Conservation (phyloP, 2,888 invertebrate species). For the Dione vanillae region DNA sequence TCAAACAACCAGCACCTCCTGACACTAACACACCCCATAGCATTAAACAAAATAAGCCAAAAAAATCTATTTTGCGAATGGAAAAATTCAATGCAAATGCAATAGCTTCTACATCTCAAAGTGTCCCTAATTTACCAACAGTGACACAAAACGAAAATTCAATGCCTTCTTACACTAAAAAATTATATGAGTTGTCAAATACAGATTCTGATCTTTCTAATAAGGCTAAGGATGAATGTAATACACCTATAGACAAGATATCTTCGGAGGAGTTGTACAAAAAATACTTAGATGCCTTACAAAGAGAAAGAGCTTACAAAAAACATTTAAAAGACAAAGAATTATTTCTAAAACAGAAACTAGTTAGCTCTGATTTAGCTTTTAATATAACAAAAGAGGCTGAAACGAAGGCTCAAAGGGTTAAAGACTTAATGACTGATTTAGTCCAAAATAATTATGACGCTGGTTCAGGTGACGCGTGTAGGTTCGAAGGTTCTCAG, state of each 20-base stretch:
- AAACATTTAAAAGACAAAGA: constrained; percentile 73
- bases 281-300: constrained; percentile 72
- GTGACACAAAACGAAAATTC: constrained; percentile 59
- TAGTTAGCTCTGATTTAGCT: constrained; percentile 64
- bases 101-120: constrained; percentile 75
- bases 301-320: constrained; percentile 71
- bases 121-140: constrained; percentile 71
- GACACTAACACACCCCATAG: constrained; percentile 64
- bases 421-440: constrained; percentile 74
- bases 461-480: constrained; percentile 79
- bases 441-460: constrained; percentile 76
- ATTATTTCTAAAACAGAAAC: constrained; percentile 72
- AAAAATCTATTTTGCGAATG: constrained; percentile 72
- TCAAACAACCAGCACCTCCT: constrained; percentile 73
- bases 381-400: constrained; percentile 55
- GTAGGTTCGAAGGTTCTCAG: constrained; percentile 68
- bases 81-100: constrained; percentile 70
- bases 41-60: constrained; percentile 58
- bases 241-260: constrained; percentile 61
- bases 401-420: constrained; percentile 58
- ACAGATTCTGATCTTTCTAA: constrained; percentile 72
- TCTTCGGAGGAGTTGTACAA: constrained; percentile 75
- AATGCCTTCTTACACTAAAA: constrained; percentile 54
- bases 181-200: constrained; percentile 51
- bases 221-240: constrained; percentile 65